phyloP scores from a whole-genome alignment of 1,140 invertebrate species.

The Papilio helenus region DNA sequence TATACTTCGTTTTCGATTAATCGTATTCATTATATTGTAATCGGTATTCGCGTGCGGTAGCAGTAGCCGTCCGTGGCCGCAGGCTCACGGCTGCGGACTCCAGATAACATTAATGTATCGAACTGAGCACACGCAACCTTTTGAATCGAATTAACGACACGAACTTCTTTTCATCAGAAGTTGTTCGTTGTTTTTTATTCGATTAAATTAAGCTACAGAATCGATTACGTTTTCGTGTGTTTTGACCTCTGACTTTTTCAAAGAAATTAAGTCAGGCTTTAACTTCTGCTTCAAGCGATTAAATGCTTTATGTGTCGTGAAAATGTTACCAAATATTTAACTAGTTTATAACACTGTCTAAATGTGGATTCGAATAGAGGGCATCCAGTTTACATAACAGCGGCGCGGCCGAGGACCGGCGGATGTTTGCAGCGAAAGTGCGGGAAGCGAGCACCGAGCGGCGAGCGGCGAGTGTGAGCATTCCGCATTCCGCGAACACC shows the following conservation, averaged over 20 bases:
- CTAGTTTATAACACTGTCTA: conserved; percentile 40
- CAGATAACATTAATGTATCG: conserved; percentile 30
- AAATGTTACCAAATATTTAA: conserved; percentile 6
- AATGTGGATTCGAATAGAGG: conserved; percentile 45
- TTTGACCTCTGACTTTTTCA: background rate
- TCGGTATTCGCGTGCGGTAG: conserved; percentile 18
- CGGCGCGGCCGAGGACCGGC: conserved; percentile 46
- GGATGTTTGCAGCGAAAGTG: conserved; percentile 77
- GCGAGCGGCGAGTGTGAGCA: conserved; percentile 40
- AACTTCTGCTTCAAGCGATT: background rate
- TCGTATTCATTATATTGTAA: conserved; percentile 26
- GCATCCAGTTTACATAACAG: conserved; percentile 58
- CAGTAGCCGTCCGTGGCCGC: conserved; percentile 19
- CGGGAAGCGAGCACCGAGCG: conserved; percentile 62
- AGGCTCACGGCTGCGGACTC: background rate
- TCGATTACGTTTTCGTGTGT: background rate
- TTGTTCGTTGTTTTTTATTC: conserved; percentile 7
- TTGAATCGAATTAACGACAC: conserved; percentile 7
- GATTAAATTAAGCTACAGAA: background rate
- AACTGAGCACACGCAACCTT: conserved; percentile 30
- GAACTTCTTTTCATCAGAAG: conserved; percentile 18
- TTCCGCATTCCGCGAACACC: conserved; percentile 67
- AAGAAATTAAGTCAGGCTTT: background rate
- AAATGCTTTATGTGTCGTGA: background rate
- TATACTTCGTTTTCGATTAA: conserved; percentile 9